phyloP scores from a whole-genome alignment of 2,888 invertebrate species.

The Acholoe squamosa region DNA sequence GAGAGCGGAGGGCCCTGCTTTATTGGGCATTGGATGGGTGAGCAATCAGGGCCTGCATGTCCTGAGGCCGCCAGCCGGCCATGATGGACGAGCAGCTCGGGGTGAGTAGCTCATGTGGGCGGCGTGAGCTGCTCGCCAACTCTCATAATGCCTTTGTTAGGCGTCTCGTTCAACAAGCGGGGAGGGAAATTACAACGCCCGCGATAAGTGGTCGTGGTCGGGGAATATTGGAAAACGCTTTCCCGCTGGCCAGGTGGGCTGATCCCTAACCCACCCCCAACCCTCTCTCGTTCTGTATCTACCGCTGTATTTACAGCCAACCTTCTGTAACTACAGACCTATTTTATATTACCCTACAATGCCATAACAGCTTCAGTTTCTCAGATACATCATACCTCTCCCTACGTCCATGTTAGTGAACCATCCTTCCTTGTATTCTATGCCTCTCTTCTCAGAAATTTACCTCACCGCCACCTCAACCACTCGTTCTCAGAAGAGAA shows the following conservation, averaged over 20 bases:
- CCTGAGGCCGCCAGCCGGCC: not conserved
- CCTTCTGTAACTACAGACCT: no score
- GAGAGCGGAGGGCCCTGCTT: not conserved
- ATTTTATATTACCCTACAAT: no score
- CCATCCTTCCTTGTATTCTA: no score
- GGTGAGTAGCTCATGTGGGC: not conserved
- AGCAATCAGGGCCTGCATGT: not conserved
- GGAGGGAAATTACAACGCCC: not conserved
- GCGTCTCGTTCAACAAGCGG: not conserved
- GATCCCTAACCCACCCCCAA: not conserved
- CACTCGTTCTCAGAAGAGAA: no score
- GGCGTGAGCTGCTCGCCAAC: conserved; percentile 8
- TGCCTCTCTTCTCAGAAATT: not conserved
- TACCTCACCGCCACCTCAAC: not conserved
- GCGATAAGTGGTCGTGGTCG: not conserved
- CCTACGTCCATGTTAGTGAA: no score
- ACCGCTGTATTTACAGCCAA: no score
- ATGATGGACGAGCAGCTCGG: not conserved
- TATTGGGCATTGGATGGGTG: not conserved
- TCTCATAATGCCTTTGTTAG: conserved; percentile 27
- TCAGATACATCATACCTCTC: no score
- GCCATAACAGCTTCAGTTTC: no score
- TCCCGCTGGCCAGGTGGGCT: not conserved
- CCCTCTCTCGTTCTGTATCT: no score
- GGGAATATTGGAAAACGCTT: not conserved